phyloP scores from a whole-genome alignment of 2,113 vertebrate species.

The Gymnobelideus leadbeateri region DNA sequence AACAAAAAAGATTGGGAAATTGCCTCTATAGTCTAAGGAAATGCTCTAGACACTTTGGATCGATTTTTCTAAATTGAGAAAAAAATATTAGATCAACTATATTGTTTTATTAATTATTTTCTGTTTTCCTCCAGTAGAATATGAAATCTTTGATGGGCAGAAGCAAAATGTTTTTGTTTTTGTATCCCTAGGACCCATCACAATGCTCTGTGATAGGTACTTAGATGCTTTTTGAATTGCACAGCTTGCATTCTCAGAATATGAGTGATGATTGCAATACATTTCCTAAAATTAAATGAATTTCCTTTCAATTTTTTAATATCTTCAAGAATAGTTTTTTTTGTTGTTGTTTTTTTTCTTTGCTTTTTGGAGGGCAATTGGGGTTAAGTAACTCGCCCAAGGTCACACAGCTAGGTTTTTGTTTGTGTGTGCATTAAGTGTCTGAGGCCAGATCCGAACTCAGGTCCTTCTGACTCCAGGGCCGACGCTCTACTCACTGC shows the following conservation, averaged over 20 bases:
- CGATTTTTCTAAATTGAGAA: conserved; percentile 67
- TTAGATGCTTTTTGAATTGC: background rate
- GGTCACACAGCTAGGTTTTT: too few relatives aligned
- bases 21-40: conserved; percentile 53
- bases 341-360: too few relatives aligned
- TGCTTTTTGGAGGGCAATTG: too few relatives aligned
- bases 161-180: background rate
- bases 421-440: too few relatives aligned
- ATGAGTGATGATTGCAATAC: background rate
- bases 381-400: too few relatives aligned
- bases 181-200: background rate
- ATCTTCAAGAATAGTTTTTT: background rate
- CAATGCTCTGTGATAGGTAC: background rate
- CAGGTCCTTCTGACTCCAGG: too few relatives aligned
- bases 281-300: background rate
- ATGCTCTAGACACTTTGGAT: conserved; percentile 55
- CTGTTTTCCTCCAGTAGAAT: background rate
- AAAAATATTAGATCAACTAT: conserved; percentile 31
- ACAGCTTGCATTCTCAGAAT: background rate
- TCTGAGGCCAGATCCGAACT: too few relatives aligned
- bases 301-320: background rate
- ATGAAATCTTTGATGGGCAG: background rate
- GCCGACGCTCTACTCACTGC: too few relatives aligned
- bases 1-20: conserved; percentile 57
- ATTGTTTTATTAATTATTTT: conserved; percentile 29